Percentiles rank a stretch among this genome's conserved stretches.
These are phyloP conservation scores for Oriolus oriolus DNA, from an alignment of 2,113 vertebrate genomes.

Conservation along the genomic window DNA sequence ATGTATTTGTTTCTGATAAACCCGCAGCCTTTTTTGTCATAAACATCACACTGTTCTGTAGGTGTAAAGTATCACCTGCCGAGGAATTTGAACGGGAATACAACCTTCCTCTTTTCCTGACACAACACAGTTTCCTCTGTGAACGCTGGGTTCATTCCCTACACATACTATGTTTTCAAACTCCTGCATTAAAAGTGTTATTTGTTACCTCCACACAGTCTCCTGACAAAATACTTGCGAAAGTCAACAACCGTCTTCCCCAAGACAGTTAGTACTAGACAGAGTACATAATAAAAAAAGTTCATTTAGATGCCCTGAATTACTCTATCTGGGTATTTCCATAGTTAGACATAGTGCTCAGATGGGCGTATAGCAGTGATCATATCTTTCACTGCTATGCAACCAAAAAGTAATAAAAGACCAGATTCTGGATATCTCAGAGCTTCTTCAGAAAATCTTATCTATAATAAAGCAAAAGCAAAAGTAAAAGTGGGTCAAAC, in stretches of 20 bases:
- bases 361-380: not conserved
- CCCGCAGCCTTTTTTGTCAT: not conserved
- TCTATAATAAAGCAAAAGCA: not conserved
- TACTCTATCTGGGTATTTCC: not conserved
- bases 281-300: not conserved
- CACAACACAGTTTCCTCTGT: not conserved
- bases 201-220: not conserved
- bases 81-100: not conserved
- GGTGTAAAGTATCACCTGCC: not conserved
- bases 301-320: not conserved
- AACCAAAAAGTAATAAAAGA: not conserved
- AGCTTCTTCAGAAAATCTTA: not conserved
- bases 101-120: not conserved
- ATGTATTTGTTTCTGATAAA: not conserved
- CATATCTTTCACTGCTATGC: not conserved
- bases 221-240: not conserved
- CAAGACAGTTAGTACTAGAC: not conserved
- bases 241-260: not conserved
- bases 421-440: not conserved
- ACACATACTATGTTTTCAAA: not conserved
- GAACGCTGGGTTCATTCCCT: not conserved
- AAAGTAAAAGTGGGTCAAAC: not conserved
- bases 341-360: not conserved
- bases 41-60: not conserved
- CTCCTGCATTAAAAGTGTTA: not conserved